Evolutionary conservation across 2,113 vertebrate genomes (phyloP), one percentile per base, ranked within the genome.

Genomic region (Varanus komodoensis): DNA sequence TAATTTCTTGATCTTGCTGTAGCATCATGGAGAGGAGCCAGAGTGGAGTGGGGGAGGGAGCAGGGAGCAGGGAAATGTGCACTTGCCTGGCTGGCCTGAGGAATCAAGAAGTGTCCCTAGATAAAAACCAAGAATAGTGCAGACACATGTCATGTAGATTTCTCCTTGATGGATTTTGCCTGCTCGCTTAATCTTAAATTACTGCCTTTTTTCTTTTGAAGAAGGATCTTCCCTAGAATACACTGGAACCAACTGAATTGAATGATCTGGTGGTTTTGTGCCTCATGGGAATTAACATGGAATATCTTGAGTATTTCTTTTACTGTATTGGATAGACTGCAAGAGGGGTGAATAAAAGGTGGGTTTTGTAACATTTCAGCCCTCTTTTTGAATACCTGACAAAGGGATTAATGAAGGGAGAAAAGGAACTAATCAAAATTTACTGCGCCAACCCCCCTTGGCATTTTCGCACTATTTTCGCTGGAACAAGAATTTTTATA

Each of bases 251-350:
- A 78, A 3, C 2, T 87, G 52, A 84, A 92, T 71, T 32, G 15
- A 19, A 52, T 11, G 48, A 11, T 2, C 1, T n/a, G 3, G 0
- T 0, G 12, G 21, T 11, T 2, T 81, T 8, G 0, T 57, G 57
- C 1, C 57, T 61, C 17, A 0, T 0, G 67, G 21, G 54, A 27
- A 69, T 57, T 73, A 85, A 32, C 54, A 1, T 12, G 8, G 32
- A 79, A 88, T 48, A 73, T 74, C 0, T 38, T 12, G 78, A 78
- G 5, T 68, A 2, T 61, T 90, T 90, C 34, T 38, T 3, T 79
- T 81, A 23, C 74, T 14, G 48, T 38, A 11, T 1, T 82, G 8
- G 1, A 48, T n/a, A 27, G 75, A 21, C 89, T 83, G 86, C 74
- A 69, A 64, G 15, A 1, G 64, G 34, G 79, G n/a, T 0, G 7